Evolutionary conservation across 2,113 vertebrate species (phyloP), one percentile per base, ranked within the genome.

Genomic region (Eira barbara): DNA sequence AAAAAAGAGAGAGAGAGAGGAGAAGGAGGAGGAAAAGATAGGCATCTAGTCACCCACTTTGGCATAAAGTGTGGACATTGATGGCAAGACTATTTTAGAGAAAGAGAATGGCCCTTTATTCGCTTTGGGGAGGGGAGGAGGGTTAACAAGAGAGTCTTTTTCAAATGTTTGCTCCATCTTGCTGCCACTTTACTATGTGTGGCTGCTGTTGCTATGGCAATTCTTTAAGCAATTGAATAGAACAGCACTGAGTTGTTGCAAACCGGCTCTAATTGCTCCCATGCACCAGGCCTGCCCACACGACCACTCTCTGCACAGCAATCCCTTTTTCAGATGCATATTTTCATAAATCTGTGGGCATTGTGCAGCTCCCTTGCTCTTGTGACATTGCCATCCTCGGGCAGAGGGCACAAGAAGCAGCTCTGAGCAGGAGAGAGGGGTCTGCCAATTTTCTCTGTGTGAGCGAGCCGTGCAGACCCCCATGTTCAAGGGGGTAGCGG

Each of bases 171-270:
- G 97, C 98, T 98, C 98, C 98, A 93, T 98, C 97, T 96, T 97
- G 97, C 98, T 86, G 97, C 6, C 98, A 97, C 98, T 98, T 98
- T 98, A 36, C 98, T 97, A 95, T 97, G 98, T 98, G 98, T 97
- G 98, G 89, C 97, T 98, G 98, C 98, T 98, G 99, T 99, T 99
- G 98, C 99, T 98, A 99, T 99, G 99, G 98, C 98, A 98, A 99
- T 98, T 98, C 97, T 98, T 98, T 97, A 98, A 99, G 98, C 98
- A 98, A 55, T 96, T 98, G 98, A 97, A 98, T 98, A 98, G 98
- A 98, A 98, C 97, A 98, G 98, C 98, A 98, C 98, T 93, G 98
- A 98, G 98, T 99, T 98, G 98, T 98, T 98, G 98, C 96, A 95
- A 97, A 71, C 97, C 98, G 55, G 63, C 94, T 93, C 96, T 98